Percentiles rank a stretch among this genome's conserved stretches.
phyloP scores from a whole-genome alignment of 2,113 vertebrate species.

The Vidua macroura region DNA sequence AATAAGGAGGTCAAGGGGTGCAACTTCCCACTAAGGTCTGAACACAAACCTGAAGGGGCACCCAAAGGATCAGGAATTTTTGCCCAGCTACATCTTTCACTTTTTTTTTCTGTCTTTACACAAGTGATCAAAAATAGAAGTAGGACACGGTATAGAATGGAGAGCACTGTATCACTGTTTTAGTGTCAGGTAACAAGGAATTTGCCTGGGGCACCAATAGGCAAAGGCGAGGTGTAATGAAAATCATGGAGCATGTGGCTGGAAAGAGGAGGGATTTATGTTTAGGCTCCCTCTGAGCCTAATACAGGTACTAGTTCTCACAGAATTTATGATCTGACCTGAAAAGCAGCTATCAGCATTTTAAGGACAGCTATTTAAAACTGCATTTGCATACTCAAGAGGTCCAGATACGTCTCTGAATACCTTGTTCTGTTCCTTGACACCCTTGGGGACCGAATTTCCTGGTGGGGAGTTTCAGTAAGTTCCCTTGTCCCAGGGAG shows the following conservation, averaged over 20 bases:
- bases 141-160: neutral
- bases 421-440: neutral
- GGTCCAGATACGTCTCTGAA: neutral
- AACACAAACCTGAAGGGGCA: neutral
- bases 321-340: neutral
- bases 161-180: neutral
- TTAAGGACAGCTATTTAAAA: neutral
- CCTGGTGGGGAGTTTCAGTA: neutral
- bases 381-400: neutral
- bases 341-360: neutral
- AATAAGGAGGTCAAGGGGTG: neutral
- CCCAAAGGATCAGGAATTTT: neutral
- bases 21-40: neutral
- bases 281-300: neutral
- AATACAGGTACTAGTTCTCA: neutral
- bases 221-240: neutral
- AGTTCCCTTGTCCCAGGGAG: neutral
- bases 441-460: neutral
- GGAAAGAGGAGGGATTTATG: neutral
- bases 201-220: neutral
- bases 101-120: neutral
- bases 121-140: neutral
- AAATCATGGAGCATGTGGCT: neutral
- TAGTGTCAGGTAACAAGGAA: neutral
- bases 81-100: neutral